These are phyloP conservation scores for Hydrochoerus hydrochaeris DNA, from an alignment of 2,113 vertebrate species.

Conservation along the genomic window DNA sequence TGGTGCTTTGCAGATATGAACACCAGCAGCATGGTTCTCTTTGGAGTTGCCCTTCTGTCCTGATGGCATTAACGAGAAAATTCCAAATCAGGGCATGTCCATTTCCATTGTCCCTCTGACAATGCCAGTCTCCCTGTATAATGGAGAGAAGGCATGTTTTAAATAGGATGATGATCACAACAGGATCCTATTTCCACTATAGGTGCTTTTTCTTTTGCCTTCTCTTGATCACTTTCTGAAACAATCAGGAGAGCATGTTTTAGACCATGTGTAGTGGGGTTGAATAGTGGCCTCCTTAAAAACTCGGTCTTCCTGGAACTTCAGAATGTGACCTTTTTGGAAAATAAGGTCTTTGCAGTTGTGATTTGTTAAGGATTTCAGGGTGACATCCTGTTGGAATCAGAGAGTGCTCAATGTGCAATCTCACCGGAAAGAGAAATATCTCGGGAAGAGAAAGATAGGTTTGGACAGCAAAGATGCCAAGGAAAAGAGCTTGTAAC, in stretches of 20 bases:
- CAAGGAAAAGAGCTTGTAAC: neutral
- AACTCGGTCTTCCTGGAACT: neutral
- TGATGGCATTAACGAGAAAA: neutral
- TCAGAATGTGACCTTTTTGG: neutral
- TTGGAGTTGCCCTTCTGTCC: neutral
- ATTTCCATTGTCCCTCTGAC: neutral
- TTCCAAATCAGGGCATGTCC: fast-evolving
- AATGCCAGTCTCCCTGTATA: neutral
- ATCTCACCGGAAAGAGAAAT: neutral
- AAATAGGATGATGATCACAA: fast-evolving
- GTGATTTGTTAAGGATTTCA: neutral
- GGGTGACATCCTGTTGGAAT: neutral
- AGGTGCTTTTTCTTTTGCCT: neutral
- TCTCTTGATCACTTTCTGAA: neutral
- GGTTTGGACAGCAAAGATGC: neutral
- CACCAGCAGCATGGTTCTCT: neutral
- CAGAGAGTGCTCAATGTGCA: neutral
- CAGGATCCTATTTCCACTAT: fast-evolving
- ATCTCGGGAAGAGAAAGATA: neutral
- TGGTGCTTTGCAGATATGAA: too few species aligned
- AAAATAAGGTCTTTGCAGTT: neutral
- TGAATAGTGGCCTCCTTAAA: neutral
- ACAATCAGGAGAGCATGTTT: neutral
- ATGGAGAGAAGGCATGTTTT: neutral
- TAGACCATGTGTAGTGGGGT: too few species aligned